phyloP scores from a whole-genome alignment of 1,140 invertebrate species.

The Euschistus heros region DNA sequence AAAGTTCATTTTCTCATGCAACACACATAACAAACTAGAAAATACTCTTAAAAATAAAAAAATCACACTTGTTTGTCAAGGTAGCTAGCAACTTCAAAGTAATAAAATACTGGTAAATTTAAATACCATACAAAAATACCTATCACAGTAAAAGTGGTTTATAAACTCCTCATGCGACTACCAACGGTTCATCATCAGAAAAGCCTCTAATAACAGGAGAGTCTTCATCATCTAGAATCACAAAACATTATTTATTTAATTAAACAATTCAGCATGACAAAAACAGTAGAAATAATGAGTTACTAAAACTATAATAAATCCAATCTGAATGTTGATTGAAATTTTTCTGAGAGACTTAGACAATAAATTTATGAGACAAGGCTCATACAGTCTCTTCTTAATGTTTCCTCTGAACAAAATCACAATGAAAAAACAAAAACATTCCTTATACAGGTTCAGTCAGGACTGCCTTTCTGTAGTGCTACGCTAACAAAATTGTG shows the following conservation, averaged over 20 bases:
- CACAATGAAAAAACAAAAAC: no score
- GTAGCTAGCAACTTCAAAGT: slow-evolving; percentile 4
- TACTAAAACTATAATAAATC: background rate
- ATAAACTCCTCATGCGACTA: slow-evolving; percentile 57
- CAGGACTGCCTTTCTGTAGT: no score
- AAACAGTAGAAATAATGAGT: background rate
- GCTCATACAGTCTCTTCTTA: no score
- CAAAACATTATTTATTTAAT: slow-evolving; percentile 28
- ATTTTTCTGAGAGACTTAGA: no score
- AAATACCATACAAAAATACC: slow-evolving; percentile 13
- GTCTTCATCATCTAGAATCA: slow-evolving; percentile 68
- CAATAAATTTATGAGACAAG: no score
- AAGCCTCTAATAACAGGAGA: slow-evolving; percentile 79
- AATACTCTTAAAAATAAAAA: background rate
- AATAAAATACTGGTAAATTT: slow-evolving; percentile 16
- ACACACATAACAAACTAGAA: background rate
- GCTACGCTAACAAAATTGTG: no score
- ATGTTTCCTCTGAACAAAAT: no score
- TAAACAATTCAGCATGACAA: background rate
- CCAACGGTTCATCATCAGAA: slow-evolving; percentile 85
- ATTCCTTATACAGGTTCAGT: no score
- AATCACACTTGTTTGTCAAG: slow-evolving; percentile 6
- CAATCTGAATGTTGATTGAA: no score
- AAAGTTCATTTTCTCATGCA: background rate
- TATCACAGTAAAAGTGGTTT: slow-evolving; percentile 1